Evolutionary conservation across 64 coral and sea anemone genomes (phyloP).

Genomic region (Montipora capricornis): DNA sequence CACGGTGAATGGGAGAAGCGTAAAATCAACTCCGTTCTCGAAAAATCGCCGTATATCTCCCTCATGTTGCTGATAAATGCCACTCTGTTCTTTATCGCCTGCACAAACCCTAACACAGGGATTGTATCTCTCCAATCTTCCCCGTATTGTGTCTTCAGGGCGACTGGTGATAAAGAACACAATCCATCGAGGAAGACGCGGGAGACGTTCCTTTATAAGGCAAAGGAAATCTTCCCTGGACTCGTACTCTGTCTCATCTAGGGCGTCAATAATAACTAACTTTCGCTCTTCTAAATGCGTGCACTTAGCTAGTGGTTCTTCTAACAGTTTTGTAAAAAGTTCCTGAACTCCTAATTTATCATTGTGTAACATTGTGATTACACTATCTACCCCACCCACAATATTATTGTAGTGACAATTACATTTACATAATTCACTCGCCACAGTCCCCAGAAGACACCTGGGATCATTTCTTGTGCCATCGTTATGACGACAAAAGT

Average conservation of each 20-base stretch:
- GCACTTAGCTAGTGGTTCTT: slow-evolving; percentile 32
- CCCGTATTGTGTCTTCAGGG: background rate
- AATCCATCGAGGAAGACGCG: background rate
- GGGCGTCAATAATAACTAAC: slow-evolving; percentile 39
- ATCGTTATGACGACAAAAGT: slow-evolving; percentile 49
- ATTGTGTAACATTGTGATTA: slow-evolving; percentile 6
- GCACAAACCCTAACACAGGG: slow-evolving; percentile 31
- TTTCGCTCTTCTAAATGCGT: background rate
- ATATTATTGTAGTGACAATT: slow-evolving; percentile 1
- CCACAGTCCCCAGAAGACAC: slow-evolving; percentile 32
- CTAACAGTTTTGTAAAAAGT: slow-evolving; percentile 36
- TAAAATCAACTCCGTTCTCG: background rate
- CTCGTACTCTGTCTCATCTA: slow-evolving; percentile 43
- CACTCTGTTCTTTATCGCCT: background rate
- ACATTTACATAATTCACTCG: slow-evolving; percentile 11
- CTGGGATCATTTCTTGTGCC: slow-evolving; percentile 40
- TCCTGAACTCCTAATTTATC: background rate
- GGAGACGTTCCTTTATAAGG: too few species aligned
- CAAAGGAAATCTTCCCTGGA: slow-evolving; percentile 33
- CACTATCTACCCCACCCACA: slow-evolving; percentile 11
- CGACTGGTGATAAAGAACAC: slow-evolving; percentile 50
- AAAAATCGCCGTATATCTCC: slow-evolving; percentile 16
- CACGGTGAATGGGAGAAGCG: background rate
- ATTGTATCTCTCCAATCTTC: background rate
- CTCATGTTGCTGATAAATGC: slow-evolving; percentile 12